Conservation (phyloP, 2,113 vertebrate genomes). For the Cheirogaleus medius region DNA sequence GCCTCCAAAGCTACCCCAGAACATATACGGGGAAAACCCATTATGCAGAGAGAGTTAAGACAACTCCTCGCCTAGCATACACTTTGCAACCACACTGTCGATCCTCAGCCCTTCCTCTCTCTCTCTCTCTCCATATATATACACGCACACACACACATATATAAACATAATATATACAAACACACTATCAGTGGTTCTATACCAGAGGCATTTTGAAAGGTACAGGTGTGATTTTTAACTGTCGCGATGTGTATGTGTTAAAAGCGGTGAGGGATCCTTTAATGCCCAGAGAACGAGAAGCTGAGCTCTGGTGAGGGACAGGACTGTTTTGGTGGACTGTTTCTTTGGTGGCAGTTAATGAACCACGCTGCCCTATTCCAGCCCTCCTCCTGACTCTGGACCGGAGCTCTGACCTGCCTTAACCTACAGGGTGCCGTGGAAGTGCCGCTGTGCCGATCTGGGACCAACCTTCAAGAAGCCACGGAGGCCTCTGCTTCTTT, state of each 20-base stretch:
- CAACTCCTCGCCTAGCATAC: neutral
- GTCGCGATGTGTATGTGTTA: neutral
- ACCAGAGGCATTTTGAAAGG: neutral
- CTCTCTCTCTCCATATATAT: too few relatives aligned
- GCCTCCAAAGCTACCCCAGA: neutral
- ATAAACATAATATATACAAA: too few relatives aligned
- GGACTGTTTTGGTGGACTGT: neutral
- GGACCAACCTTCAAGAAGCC: neutral
- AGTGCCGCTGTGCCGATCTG: neutral
- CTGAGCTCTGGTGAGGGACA: neutral
- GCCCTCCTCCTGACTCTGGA: neutral
- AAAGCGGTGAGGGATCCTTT: neutral
- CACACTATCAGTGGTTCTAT: neutral
- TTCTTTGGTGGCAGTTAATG: neutral
- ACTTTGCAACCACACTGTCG: neutral
- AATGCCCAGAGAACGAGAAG: neutral
- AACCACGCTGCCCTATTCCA: accelerated
- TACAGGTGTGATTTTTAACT: neutral
- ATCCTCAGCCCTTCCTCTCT: neutral
- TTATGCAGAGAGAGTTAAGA: neutral
- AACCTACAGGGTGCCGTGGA: neutral
- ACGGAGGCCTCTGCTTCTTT: neutral
- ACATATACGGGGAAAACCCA: neutral
- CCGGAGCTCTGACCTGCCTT: neutral
- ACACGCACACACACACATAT: too few relatives aligned